phyloP scores from a whole-genome alignment of 2,113 vertebrate genomes.

The Sceloporus undulatus region DNA sequence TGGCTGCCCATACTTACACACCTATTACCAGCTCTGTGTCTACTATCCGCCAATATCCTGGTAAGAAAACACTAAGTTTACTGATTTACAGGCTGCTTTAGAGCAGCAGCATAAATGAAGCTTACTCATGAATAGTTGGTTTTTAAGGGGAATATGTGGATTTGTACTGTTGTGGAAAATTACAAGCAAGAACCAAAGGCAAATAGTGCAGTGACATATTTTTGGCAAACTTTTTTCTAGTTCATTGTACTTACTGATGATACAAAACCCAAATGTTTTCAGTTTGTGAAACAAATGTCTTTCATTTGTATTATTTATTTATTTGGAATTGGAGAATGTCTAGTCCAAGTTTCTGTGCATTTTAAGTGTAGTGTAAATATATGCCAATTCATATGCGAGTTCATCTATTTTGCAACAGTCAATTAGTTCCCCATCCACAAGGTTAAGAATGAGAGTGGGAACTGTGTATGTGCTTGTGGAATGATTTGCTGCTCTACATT shows the following conservation, averaged over 20 bases:
- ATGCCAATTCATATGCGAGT: too few species aligned
- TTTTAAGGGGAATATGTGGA: background rate
- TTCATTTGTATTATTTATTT: too few species aligned
- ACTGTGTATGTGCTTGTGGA: too few species aligned
- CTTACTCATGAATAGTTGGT: background rate
- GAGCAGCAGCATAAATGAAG: background rate
- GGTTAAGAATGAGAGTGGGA: too few species aligned
- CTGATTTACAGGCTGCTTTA: conserved; percentile 19
- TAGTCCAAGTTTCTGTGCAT: background rate
- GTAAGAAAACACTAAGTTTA: conserved; percentile 73
- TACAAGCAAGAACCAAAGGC: background rate
- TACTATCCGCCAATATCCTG: conserved; percentile 95
- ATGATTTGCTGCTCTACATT: too few species aligned
- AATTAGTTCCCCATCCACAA: too few species aligned
- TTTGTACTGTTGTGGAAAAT: background rate
- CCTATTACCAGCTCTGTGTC: conserved; percentile 97
- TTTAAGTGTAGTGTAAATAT: too few species aligned
- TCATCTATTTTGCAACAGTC: too few species aligned
- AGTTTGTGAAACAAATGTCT: background rate
- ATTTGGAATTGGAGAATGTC: background rate
- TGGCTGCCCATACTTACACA: conserved; percentile 93
- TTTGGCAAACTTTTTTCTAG: background rate
- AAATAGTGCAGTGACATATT: background rate
- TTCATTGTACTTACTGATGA: background rate
- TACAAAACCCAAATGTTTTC: background rate